These are phyloP conservation scores for Dicrostonyx torquatus DNA, from an alignment of 2,797 vertebrate species.

Conservation along the genomic window DNA sequence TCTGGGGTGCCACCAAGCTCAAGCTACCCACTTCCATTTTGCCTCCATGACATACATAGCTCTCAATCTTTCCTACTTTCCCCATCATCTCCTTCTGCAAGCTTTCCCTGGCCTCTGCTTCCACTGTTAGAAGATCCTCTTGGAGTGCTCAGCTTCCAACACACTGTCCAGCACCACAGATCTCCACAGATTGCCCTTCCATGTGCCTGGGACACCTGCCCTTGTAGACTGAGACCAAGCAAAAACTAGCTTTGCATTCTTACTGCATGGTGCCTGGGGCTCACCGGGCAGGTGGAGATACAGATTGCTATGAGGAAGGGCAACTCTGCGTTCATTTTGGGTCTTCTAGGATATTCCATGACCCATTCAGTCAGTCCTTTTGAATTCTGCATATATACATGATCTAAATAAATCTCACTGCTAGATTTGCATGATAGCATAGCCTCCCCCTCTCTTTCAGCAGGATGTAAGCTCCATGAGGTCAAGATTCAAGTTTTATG, in stretches of 20 bases:
- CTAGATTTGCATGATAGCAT: not conserved
- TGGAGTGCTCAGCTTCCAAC: not conserved
- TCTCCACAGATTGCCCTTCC: not conserved
- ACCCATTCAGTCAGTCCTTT: not conserved
- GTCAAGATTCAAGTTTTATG: not conserved
- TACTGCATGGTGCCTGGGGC: not conserved
- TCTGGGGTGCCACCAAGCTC: not conserved
- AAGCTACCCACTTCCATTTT: not conserved
- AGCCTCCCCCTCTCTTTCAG: not conserved
- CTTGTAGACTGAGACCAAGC: not conserved
- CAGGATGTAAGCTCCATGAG: not conserved
- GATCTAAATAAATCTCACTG: not conserved
- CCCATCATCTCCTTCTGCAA: conserved; percentile 6
- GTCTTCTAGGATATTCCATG: not conserved
- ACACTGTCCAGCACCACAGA: not conserved
- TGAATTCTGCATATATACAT: not conserved
- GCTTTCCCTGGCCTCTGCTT: not conserved
- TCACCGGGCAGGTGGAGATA: not conserved
- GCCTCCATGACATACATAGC: not conserved
- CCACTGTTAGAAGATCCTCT: not conserved
- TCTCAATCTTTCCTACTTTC: not conserved
- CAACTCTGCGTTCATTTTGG: not conserved
- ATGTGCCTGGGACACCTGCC: not conserved
- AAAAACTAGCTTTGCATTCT: not conserved
- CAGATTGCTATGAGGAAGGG: not conserved